Percentiles rank a stretch among this genome's conserved stretches.
Evolutionary conservation across 2,888 invertebrate genomes (phyloP).

Genomic region (Zhuqinia jingwanae): DNA sequence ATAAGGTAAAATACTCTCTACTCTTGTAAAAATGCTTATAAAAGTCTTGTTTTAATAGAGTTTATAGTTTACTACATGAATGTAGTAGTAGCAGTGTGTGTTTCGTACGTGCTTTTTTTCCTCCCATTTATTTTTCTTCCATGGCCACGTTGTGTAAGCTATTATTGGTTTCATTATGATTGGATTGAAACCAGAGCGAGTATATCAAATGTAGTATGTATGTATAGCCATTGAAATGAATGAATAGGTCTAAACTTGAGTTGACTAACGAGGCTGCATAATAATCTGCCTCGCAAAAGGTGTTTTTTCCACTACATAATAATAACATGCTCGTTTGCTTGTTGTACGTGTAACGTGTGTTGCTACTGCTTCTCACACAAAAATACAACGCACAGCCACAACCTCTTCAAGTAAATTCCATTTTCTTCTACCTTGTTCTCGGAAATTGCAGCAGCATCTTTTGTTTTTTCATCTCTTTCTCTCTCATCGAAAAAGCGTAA

Average conservation of each 20-base stretch:
- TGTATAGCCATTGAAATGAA: too few species aligned
- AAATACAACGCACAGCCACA: too few species aligned
- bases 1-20: too few species aligned
- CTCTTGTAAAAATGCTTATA: too few species aligned
- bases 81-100: neutral
- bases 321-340: neutral
- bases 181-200: conserved; percentile 20
- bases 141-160: neutral
- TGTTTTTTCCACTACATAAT: conserved; percentile 37
- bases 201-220: too few species aligned
- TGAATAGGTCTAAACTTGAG: too few species aligned
- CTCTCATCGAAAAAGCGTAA: too few species aligned
- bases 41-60: too few species aligned
- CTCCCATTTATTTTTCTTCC: neutral
- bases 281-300: neutral
- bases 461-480: too few species aligned
- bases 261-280: too few species aligned
- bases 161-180: conserved; percentile 44
- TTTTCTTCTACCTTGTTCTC: neutral
- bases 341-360: neutral
- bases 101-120: neutral
- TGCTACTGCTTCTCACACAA: too few species aligned
- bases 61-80: too few species aligned
- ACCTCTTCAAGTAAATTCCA: conserved; percentile 10
- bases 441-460: neutral